phyloP scores from a whole-genome alignment of 2,888 invertebrate genomes.

The Capitulum mitella region DNA sequence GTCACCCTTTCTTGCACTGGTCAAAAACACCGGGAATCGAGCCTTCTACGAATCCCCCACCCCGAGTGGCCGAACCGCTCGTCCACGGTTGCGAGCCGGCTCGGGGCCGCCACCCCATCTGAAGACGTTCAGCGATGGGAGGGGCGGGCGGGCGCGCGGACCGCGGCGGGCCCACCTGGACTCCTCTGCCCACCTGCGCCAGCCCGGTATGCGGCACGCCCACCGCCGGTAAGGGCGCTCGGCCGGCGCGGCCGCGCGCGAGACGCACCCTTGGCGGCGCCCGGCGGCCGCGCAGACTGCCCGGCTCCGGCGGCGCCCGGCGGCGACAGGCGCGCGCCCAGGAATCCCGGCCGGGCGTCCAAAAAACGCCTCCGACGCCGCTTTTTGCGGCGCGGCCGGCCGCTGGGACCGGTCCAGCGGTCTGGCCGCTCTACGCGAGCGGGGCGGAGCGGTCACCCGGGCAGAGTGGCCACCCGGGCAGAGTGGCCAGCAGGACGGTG shows the following conservation, averaged over 20 bases:
- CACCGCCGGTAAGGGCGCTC: not conserved
- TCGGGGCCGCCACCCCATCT: no score
- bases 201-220: not conserved
- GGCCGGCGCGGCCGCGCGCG: not conserved
- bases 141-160: not conserved
- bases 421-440: no score
- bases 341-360: not conserved
- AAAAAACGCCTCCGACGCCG: not conserved
- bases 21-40: no score
- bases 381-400: not conserved
- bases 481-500: no score
- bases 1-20: no score
- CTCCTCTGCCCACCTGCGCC: conserved; percentile 2
- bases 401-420: no score
- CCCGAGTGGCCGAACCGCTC: no score
- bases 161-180: not conserved
- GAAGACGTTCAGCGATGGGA: no score
- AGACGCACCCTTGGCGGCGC: not conserved
- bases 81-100: no score
- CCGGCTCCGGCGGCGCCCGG: not conserved
- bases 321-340: not conserved
- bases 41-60: no score
- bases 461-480: no score
- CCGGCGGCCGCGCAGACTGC: not conserved
- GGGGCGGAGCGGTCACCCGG: no score